Evolutionary conservation across 37 sponge, comb jelly and placozoan genomes (phyloP).

Genomic region (Amphimedon queenslandica): DNA sequence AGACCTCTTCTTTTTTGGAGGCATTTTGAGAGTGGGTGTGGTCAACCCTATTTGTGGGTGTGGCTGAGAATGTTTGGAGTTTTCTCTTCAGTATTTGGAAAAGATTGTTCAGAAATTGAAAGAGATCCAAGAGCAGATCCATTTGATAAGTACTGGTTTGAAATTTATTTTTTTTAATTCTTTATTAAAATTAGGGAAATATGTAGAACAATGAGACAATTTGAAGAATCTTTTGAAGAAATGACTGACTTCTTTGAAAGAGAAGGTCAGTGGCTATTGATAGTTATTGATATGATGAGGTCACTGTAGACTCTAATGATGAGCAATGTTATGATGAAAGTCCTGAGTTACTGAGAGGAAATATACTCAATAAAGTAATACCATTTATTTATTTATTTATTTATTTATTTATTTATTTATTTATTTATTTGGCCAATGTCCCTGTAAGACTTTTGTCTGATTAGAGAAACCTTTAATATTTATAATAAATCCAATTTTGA

Average conservation of each 20-base stretch:
- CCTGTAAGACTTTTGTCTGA: too few relatives aligned
- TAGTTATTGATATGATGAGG: not conserved
- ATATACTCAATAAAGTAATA: too few relatives aligned
- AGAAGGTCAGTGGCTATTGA: not conserved
- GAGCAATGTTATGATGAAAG: not conserved
- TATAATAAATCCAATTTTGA: too few relatives aligned
- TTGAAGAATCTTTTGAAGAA: conserved; percentile 8
- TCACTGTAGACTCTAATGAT: not conserved
- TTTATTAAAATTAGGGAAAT: conserved; percentile 17
- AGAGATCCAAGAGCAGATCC: conserved; percentile 24
- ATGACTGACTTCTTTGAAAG: not conserved
- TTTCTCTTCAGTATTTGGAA: not conserved
- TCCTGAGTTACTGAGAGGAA: not conserved
- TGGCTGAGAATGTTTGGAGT: not conserved
- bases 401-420: too few relatives aligned
- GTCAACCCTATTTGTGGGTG: too few relatives aligned
- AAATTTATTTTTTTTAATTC: not conserved
- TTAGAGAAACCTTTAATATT: too few relatives aligned
- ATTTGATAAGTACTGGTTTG: conserved; percentile 16
- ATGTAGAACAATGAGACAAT: conserved; percentile 8
- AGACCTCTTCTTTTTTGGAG: too few relatives aligned
- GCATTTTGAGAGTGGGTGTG: too few relatives aligned
- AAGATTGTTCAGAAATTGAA: conserved; percentile 13
- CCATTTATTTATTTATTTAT: too few relatives aligned
- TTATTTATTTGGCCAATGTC: too few relatives aligned